Evolutionary conservation across 2,113 vertebrate species (phyloP), one percentile per base, ranked within the genome.

Genomic region (Rhinolophus sinicus): DNA sequence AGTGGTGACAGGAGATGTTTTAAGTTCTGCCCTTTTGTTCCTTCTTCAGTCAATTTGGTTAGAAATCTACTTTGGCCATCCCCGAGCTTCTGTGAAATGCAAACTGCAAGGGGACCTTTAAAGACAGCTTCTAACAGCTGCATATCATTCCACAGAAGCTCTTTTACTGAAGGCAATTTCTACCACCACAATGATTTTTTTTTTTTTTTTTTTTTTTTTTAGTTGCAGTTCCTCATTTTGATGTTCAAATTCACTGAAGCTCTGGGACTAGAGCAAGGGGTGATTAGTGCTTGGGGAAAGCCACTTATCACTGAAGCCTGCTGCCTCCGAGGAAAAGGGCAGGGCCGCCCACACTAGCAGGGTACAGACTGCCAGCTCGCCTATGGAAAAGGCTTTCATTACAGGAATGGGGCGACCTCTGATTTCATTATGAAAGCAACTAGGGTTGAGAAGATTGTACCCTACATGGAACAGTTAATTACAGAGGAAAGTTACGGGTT

Each of bases 401-500:
- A 89, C 86, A 95, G 82, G 73, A 96, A 91, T 6, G 38, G 44
- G 47, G 60, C 81, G 64, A 64, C 77, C 26, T 97, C 81, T 28
- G 54, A 84, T 95, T 87, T 65, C 94, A 95, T 97, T 72, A 44
- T 24, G 85, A 94, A 95, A 97, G 76, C 65, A 82, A 47, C 13
- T 28, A 6, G 75, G 58, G 14, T 88, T 91, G 97, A 97, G 96
- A 40, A 11, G 28, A 10, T 62, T 50, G 70, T 12, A 65, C 90
- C 72, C 81, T 91, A 83, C 77, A 60, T 87, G 94, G 98, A 97
- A 98, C 95, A 97, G 95, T 98, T 98, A 98, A 98, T 98, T 98
- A 98, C 92, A 97, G 96, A 97, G 87, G 88, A 96, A 98, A 98
- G 95, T 98, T 98, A 97, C 90, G 95, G 98, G 97, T 98, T 98